Base-by-base conservation (phyloP, 2,888 invertebrate species). In the Cremastinae sp. region DNA sequence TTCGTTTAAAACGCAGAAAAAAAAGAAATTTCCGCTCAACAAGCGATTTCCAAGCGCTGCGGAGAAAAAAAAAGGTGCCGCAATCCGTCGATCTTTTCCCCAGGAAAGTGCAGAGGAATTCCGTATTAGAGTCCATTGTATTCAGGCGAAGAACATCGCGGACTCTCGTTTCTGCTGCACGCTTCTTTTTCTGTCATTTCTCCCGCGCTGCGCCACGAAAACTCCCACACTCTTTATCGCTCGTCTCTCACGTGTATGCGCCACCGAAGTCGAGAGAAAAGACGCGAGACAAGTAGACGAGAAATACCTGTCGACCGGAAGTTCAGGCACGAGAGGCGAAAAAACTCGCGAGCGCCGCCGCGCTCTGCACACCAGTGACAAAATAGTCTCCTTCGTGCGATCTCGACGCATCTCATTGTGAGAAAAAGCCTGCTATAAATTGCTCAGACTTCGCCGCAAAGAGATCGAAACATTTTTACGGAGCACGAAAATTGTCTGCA, bases 291-390 rank as follows among this genome's bases (percentile, higher is more conserved):
- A 41, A 58, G 41, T 5, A 34, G 43, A 58, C 49, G 72, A 62
- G 75, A 41, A 65, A 47, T 73, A 73, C 69, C 73, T 66, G 74
- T 18, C 69, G 65, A 62, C 77, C 77, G 77, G 77, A 77, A 77
- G 77, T 56, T 69, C 61, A 65, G 53, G 69, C 73, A 68, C 59
- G 54, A 69, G 47, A 73, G 64, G 73, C 43, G 69, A 68, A 72
- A 66, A 38, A 59, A 43, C 45, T 20, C 12, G 41, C 22, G 34
- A 53, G 47, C 59, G 49, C 71, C 41, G 41, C 8, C 10, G 9
- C 41, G 10, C 2, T 9, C 45, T 45, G 20, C 41, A 62, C 59
- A 65, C 64, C 61, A 49, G 53, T 70, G 77, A 74, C 73, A 62
- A 54, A 77, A 74, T 73, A 61, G 74, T 77, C 77, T 77, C 65